Percentiles rank a stretch among this genome's conserved stretches.
phyloP scores from a whole-genome alignment of 2,888 invertebrate genomes.

The Oscheius onirici region DNA sequence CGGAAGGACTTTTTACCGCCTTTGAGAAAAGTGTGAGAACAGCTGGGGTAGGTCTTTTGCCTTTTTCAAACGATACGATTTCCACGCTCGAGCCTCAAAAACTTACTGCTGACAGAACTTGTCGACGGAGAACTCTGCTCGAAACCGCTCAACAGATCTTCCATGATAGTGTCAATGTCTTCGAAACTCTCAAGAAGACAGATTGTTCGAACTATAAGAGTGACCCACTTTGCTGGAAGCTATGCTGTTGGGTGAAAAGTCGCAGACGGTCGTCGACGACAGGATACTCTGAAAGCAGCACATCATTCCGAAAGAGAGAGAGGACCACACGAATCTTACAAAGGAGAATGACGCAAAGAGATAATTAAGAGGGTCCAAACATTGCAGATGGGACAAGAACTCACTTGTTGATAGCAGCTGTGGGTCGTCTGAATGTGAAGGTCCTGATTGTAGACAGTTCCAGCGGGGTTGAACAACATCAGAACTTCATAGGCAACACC shows the following conservation, averaged over 20 bases:
- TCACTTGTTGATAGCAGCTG: not conserved
- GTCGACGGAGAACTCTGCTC: constrained; percentile 29
- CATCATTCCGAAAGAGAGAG: not conserved
- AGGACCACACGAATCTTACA: constrained; percentile 2
- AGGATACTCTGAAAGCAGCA: not conserved
- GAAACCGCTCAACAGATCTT: constrained; percentile 28
- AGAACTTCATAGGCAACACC: not conserved
- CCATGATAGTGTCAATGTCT: constrained; percentile 33
- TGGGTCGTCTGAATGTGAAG: not conserved
- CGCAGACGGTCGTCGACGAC: constrained; percentile 19
- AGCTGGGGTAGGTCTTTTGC: not conserved
- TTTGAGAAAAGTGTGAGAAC: constrained; percentile 1
- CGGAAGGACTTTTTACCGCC: constrained; percentile 21
- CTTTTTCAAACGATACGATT: not conserved
- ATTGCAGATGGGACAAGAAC: constrained; percentile 15
- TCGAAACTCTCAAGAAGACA: constrained; percentile 19
- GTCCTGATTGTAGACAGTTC: not conserved
- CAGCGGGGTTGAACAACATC: constrained; percentile 22
- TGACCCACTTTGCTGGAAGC: constrained; percentile 7
- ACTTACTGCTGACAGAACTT: constrained; percentile 15
- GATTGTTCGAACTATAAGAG: not conserved
- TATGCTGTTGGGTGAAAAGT: constrained; percentile 13
- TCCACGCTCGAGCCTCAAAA: not conserved
- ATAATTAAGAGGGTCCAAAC: constrained; percentile 9
- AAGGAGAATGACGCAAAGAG: not conserved